Percentiles rank a stretch among this genome's conserved stretches.
phyloP scores from a whole-genome alignment of 2,113 vertebrate genomes.

The Nettapus auritus region DNA sequence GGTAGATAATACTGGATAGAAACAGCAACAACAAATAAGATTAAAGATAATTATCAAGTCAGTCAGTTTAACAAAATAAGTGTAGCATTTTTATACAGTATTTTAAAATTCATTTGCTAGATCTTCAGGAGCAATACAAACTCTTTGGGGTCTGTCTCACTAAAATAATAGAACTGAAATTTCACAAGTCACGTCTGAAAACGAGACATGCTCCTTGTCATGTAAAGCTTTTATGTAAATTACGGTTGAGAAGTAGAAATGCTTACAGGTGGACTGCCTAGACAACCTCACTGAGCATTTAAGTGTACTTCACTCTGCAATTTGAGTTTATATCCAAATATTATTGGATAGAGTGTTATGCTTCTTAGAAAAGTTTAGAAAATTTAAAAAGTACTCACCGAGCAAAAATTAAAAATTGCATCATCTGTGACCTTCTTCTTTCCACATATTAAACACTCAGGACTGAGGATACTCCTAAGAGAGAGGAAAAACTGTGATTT shows the following conservation, averaged over 20 bases:
- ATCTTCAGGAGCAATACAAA: background rate
- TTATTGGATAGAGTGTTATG: background rate
- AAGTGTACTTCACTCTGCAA: background rate
- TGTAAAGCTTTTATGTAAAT: no score
- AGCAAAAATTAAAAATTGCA: slow-evolving; percentile 29
- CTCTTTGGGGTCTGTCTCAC: background rate
- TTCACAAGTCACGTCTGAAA: background rate
- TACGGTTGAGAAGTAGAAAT: background rate
- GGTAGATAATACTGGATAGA: background rate
- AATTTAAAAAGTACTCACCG: background rate
- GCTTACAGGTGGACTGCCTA: background rate
- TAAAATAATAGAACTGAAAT: background rate
- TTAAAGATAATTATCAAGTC: background rate
- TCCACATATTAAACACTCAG: slow-evolving; percentile 25
- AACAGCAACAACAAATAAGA: background rate
- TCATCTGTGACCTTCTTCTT: slow-evolving; percentile 42
- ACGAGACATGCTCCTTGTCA: background rate
- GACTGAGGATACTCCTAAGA: slow-evolving; percentile 22
- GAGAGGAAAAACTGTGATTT: slow-evolving; percentile 31
- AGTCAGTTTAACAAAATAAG: background rate
- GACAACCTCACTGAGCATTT: background rate
- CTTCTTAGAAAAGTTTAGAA: slow-evolving; percentile 6
- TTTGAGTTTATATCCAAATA: background rate
- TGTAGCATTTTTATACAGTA: background rate
- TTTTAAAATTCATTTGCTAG: background rate